phyloP scores from a whole-genome alignment of 2,888 invertebrate species.

The Leptura quadrifasciata region DNA sequence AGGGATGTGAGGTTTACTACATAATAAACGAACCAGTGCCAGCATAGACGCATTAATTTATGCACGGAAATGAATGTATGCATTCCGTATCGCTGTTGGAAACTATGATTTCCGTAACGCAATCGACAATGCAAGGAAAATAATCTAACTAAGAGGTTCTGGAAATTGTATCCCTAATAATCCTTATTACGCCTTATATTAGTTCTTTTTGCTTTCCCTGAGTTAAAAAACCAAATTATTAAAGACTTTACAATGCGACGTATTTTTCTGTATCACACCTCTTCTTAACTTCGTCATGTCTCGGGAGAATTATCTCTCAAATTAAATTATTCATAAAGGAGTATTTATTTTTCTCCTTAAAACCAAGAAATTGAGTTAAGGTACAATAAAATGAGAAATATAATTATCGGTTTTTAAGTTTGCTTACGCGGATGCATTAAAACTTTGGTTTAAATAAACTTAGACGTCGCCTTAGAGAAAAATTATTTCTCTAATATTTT shows the following conservation, averaged over 20 bases:
- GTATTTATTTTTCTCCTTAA: neutral
- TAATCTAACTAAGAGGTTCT: neutral
- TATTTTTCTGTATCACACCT: conserved; percentile 3
- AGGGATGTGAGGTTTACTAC: conserved; percentile 25
- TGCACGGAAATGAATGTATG: conserved; percentile 31
- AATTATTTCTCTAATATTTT: too few species aligned
- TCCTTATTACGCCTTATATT: neutral
- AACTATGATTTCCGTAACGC: conserved; percentile 19
- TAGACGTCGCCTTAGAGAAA: too few species aligned
- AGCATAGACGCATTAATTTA: conserved; percentile 29
- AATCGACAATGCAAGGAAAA: neutral
- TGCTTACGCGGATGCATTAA: neutral
- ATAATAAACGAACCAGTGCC: conserved; percentile 27
- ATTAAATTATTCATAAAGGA: conserved; percentile 1
- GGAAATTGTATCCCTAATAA: neutral
- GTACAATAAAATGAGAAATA: neutral
- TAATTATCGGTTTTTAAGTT: neutral
- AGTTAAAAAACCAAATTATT: neutral
- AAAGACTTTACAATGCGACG: neutral
- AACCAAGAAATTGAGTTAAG: neutral
- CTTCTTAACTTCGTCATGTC: neutral
- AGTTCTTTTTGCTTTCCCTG: neutral
- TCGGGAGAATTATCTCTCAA: conserved; percentile 1
- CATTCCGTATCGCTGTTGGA: conserved; percentile 19
- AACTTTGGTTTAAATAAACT: neutral